These are phyloP conservation scores for Centrocercus urophasianus DNA, from an alignment of 2,113 vertebrate genomes.

Conservation along the genomic window DNA sequence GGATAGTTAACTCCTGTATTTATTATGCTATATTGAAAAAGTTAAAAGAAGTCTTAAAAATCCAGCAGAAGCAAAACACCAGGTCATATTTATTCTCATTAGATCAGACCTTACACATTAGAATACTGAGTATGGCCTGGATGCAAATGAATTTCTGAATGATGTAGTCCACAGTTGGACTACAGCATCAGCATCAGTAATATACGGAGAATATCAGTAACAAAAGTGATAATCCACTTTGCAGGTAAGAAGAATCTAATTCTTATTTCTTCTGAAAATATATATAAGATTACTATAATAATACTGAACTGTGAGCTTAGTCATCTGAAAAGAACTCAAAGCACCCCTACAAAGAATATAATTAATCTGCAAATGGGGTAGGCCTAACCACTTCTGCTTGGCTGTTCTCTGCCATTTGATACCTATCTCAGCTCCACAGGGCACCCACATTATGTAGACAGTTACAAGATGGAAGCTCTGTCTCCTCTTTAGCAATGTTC, in stretches of 20 bases:
- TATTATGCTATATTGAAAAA: background rate
- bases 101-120: background rate
- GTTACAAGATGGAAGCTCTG: background rate
- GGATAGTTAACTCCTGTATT: background rate
- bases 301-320: slow-evolving; percentile 12
- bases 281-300: background rate
- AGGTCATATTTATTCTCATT: background rate
- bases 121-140: background rate
- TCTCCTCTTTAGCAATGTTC: background rate
- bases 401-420: background rate
- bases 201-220: background rate
- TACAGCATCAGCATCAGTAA: background rate
- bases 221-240: background rate
- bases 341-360: slow-evolving; percentile 26
- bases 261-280: background rate
- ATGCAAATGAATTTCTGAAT: background rate
- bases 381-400: background rate
- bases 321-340: slow-evolving; percentile 32
- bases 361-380: slow-evolving; percentile 30
- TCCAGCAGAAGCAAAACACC: background rate
- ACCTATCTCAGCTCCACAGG: background rate
- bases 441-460: background rate
- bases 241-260: accelerated
- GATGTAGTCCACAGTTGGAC: accelerated
- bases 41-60: background rate